phyloP scores from a whole-genome alignment of 2,888 invertebrate species.

The Serrognathus titanus region DNA sequence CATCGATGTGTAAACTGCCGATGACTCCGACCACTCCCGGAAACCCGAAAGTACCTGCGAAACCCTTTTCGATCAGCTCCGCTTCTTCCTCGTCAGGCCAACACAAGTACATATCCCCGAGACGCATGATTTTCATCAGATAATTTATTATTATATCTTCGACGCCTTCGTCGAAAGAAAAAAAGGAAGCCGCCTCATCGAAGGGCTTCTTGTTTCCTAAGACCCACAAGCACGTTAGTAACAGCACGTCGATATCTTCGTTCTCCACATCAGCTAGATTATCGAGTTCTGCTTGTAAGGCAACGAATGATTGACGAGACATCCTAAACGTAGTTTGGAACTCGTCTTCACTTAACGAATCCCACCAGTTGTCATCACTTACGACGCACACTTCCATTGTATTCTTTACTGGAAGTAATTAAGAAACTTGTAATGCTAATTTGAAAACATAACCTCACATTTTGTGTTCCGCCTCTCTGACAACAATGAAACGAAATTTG shows the following conservation, averaged over 20 bases:
- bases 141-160: conserved; percentile 21
- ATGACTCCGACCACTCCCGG: conserved; percentile 28
- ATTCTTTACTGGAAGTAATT: too few species aligned
- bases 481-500: too few species aligned
- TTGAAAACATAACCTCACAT: too few species aligned
- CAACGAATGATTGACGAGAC: conserved; percentile 20
- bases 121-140: conserved; percentile 21
- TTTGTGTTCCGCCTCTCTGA: too few species aligned
- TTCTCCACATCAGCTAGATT: conserved; percentile 16
- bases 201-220: conserved; percentile 26
- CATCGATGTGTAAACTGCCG: conserved; percentile 26
- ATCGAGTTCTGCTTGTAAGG: conserved; percentile 28
- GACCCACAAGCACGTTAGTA: conserved; percentile 27
- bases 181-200: conserved; percentile 20
- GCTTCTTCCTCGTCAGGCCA: conserved; percentile 26
- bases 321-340: conserved; percentile 28
- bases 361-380: conserved; percentile 15
- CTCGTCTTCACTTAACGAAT: conserved; percentile 22
- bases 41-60: conserved; percentile 22
- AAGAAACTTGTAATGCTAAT: too few species aligned
- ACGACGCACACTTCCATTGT: too few species aligned
- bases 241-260: conserved; percentile 19
- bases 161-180: conserved; percentile 18
- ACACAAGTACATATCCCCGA: conserved; percentile 23
- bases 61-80: conserved; percentile 20